Conservation (phyloP, 1,140 invertebrate genomes). For the Micrasema longulum region DNA sequence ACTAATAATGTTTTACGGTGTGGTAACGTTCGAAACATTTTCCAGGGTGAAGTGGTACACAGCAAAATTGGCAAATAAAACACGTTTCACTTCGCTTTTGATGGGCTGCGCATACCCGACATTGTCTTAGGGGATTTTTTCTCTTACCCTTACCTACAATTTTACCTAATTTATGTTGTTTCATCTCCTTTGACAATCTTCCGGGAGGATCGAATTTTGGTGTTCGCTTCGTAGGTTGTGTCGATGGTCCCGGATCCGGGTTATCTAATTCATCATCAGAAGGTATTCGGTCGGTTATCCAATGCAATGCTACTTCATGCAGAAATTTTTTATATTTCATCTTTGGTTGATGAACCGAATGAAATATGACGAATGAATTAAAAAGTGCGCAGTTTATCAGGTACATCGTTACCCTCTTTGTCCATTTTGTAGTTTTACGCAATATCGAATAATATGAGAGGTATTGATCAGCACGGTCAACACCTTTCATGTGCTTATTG, state of each 20-base stretch:
- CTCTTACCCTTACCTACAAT: constrained; percentile 33
- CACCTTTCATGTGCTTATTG: no score
- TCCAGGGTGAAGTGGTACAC: constrained; percentile 28
- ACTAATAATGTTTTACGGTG: constrained; percentile 32
- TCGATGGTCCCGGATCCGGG: no score
- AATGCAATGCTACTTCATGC: constrained; percentile 40
- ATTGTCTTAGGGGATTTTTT: constrained; percentile 22
- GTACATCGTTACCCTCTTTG: constrained; percentile 41
- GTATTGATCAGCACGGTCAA: no score
- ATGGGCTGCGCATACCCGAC: no score
- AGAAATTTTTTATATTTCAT: constrained; percentile 40
- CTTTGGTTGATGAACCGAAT: no score
- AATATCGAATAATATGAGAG: no score
- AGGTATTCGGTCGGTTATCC: constrained; percentile 37
- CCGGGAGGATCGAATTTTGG: no score
- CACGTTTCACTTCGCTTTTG: no score
- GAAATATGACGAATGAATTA: constrained; percentile 41
- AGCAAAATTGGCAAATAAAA: constrained; percentile 37
- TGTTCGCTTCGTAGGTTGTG: no score
- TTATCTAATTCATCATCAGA: no score
- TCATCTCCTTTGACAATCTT: constrained; percentile 43
- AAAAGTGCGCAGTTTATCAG: constrained; percentile 45
- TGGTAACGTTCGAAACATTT: constrained; percentile 38
- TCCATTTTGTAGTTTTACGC: constrained; percentile 50
- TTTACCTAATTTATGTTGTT: constrained; percentile 38